Conservation (phyloP, 1,140 invertebrate species). For the Diorhabda sublineata region DNA sequence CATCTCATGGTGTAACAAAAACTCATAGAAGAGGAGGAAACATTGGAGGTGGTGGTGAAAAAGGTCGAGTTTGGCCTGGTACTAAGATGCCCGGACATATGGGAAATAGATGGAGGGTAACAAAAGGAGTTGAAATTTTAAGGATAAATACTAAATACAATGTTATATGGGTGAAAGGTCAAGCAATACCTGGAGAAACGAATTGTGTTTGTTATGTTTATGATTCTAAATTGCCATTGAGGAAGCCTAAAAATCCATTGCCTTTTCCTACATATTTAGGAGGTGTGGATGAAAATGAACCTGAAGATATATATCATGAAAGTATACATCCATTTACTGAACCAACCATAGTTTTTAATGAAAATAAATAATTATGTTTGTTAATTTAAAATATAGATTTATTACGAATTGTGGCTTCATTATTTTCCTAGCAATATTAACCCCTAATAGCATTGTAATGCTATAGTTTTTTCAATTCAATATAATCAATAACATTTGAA, state of each 20-base stretch:
- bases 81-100: constrained; percentile 97
- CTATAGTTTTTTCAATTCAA: too few species aligned
- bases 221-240: constrained; percentile 69
- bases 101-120: constrained; percentile 75
- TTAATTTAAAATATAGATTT: too few species aligned
- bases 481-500: too few species aligned
- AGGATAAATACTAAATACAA: constrained; percentile 93
- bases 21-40: constrained; percentile 88
- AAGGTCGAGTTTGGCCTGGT: constrained; percentile 87
- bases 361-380: constrained; percentile 39
- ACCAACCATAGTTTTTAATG: constrained; percentile 64
- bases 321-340: constrained; percentile 66
- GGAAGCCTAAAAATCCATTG: constrained; percentile 57
- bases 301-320: constrained; percentile 69
- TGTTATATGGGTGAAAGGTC: constrained; percentile 83
- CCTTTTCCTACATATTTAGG: constrained; percentile 78
- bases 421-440: too few species aligned
- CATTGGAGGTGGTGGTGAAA: constrained; percentile 80
- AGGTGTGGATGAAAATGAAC: constrained; percentile 53
- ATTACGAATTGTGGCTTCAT: too few species aligned
- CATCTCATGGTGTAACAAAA: constrained; percentile 91
- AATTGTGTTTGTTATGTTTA: constrained; percentile 78
- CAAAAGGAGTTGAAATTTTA: constrained; percentile 75
- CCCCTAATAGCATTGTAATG: too few species aligned
- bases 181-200: constrained; percentile 72